Evolutionary conservation across 2,888 invertebrate genomes (phyloP).

Genomic region (Apotomis turbidana): DNA sequence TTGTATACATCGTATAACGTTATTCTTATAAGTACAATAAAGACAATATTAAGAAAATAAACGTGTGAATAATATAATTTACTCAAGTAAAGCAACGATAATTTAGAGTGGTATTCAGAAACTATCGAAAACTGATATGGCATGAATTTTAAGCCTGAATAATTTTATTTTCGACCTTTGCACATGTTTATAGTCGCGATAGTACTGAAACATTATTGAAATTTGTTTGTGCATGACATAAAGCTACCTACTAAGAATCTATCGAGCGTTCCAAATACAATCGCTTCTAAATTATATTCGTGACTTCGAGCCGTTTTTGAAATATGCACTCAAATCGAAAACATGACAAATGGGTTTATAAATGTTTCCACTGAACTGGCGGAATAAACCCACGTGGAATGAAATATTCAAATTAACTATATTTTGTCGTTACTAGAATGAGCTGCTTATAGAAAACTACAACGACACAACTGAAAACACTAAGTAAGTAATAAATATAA

Average conservation of each 20-base stretch:
- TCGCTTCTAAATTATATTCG: slow-evolving; percentile 27
- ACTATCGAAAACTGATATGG: too few species aligned
- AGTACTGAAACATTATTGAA: too few species aligned
- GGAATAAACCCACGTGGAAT: not conserved
- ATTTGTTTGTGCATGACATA: too few species aligned
- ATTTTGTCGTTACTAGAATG: too few species aligned
- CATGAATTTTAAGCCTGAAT: too few species aligned
- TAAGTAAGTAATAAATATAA: too few species aligned
- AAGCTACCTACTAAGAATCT: not conserved
- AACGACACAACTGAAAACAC: too few species aligned
- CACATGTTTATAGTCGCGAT: too few species aligned
- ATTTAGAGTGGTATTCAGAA: too few species aligned
- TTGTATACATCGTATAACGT: slow-evolving; percentile 5
- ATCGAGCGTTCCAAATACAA: slow-evolving; percentile 4
- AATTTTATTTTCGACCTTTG: too few species aligned
- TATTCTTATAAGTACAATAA: not conserved
- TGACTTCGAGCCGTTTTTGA: slow-evolving; percentile 20
- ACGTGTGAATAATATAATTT: too few species aligned
- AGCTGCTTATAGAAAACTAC: too few species aligned
- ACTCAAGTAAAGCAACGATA: not conserved
- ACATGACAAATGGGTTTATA: slow-evolving; percentile 27
- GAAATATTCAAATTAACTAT: not conserved
- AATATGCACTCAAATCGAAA: slow-evolving; percentile 21
- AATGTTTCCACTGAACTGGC: slow-evolving; percentile 7
- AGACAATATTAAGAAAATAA: not conserved